These are phyloP conservation scores for Thermophis baileyi DNA, from an alignment of 2,113 vertebrate genomes.

Conservation along the genomic window DNA sequence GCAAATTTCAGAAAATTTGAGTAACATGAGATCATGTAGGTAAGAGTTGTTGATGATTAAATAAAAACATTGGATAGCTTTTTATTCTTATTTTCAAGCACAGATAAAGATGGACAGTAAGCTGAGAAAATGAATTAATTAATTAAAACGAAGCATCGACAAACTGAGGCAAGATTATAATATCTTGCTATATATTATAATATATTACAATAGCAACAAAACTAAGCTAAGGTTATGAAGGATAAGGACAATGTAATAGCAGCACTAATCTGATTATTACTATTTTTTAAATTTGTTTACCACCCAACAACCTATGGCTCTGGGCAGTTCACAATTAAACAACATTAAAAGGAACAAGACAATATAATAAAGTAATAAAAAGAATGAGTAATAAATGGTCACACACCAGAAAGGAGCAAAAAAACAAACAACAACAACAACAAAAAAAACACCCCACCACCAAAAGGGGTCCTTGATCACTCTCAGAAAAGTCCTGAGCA, in stretches of 20 bases:
- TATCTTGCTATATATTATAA: too few relatives aligned
- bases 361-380: neutral
- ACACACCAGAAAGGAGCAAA: neutral
- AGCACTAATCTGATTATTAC: neutral
- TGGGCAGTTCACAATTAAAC: neutral
- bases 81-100: neutral
- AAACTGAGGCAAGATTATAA: neutral
- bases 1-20: neutral
- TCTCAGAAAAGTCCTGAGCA: neutral
- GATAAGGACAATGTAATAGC: neutral
- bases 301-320: neutral
- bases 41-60: neutral
- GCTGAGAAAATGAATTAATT: neutral
- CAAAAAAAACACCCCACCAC: neutral
- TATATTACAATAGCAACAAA: too few relatives aligned
- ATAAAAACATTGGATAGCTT: neutral
- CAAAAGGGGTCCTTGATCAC: neutral
- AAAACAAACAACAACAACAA: too few relatives aligned
- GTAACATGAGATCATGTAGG: neutral
- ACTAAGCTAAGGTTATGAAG: neutral
- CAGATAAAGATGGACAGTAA: neutral
- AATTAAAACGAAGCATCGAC: neutral
- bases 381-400: neutral
- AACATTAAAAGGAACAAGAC: neutral
- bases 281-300: neutral